Evolutionary conservation across 2,888 invertebrate genomes (phyloP).

Genomic region (Agrotis exclamationis): DNA sequence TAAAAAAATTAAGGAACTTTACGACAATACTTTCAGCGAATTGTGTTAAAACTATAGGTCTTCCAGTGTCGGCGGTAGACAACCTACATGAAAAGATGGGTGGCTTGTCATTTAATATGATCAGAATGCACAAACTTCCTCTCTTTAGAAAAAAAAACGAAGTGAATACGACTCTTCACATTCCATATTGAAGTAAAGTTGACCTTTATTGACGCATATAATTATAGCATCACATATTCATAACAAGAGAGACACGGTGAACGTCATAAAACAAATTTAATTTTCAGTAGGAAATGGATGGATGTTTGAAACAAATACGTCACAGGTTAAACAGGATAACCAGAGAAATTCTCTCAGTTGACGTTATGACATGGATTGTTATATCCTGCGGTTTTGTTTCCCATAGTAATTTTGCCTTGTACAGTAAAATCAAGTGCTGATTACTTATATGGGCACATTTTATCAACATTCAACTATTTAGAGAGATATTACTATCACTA

Average conservation of each 20-base stretch:
- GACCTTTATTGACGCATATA: background rate
- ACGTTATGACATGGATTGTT: background rate
- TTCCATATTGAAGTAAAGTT: conserved; percentile 9
- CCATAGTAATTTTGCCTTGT: background rate
- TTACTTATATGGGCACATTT: no score
- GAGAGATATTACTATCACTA: background rate
- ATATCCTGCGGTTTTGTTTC: conserved; percentile 13
- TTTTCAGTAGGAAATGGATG: background rate
- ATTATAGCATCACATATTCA: background rate
- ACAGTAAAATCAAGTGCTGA: background rate
- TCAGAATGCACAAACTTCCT: background rate
- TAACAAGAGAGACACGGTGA: background rate
- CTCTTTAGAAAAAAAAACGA: background rate
- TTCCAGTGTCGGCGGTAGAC: no score
- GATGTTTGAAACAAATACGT: conserved; percentile 23
- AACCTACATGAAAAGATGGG: no score
- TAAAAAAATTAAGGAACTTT: no score
- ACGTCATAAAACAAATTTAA: conserved; percentile 22
- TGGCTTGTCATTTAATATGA: no score
- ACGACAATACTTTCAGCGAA: no score
- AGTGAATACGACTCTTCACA: background rate
- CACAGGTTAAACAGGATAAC: conserved; percentile 32
- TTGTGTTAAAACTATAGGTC: no score
- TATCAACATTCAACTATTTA: background rate
- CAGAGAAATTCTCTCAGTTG: conserved; percentile 17